phyloP scores from a whole-genome alignment of 1,140 invertebrate genomes.

The Glossosoma conforme region DNA sequence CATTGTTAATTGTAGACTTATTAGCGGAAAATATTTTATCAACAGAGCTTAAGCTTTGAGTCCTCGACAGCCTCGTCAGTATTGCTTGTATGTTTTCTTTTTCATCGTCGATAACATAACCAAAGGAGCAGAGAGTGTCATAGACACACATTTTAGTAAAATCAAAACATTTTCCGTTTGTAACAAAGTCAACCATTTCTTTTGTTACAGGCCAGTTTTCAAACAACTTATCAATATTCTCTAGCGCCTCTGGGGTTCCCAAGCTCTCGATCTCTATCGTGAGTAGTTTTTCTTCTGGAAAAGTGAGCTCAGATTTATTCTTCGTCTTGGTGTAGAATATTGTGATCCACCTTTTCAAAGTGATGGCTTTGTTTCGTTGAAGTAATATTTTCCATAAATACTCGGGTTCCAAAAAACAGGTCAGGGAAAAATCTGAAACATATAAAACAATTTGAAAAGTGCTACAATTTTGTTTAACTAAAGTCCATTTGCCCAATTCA shows the following conservation, averaged over 20 bases:
- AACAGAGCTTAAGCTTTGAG: constrained; percentile 50
- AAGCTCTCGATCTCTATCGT: constrained; percentile 14
- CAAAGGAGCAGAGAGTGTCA: constrained; percentile 51
- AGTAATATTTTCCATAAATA: constrained; percentile 51
- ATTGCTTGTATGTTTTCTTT: constrained; percentile 47
- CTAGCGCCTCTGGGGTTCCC: constrained; percentile 32
- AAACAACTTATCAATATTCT: constrained; percentile 48
- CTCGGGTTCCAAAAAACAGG: constrained; percentile 45
- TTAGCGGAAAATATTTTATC: constrained; percentile 50
- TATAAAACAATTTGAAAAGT: constrained; percentile 16
- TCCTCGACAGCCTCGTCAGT: constrained; percentile 48
- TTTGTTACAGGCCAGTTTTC: constrained; percentile 51
- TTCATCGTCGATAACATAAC: constrained; percentile 51
- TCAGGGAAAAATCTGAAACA: constrained; percentile 49
- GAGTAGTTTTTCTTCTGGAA: constrained; percentile 11
- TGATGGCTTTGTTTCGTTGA: constrained; percentile 47
- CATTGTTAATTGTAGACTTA: constrained; percentile 49
- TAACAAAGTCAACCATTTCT: constrained; percentile 53
- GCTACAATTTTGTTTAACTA: constrained; percentile 9
- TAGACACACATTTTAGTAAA: constrained; percentile 52
- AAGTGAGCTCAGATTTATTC: constrained; percentile 12
- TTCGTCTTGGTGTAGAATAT: constrained; percentile 29
- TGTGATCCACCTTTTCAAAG: constrained; percentile 52
- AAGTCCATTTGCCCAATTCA: background rate
- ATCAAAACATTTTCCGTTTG: constrained; percentile 44